Conservation (phyloP, 2,113 vertebrate species). For the Nycticorax nycticorax region DNA sequence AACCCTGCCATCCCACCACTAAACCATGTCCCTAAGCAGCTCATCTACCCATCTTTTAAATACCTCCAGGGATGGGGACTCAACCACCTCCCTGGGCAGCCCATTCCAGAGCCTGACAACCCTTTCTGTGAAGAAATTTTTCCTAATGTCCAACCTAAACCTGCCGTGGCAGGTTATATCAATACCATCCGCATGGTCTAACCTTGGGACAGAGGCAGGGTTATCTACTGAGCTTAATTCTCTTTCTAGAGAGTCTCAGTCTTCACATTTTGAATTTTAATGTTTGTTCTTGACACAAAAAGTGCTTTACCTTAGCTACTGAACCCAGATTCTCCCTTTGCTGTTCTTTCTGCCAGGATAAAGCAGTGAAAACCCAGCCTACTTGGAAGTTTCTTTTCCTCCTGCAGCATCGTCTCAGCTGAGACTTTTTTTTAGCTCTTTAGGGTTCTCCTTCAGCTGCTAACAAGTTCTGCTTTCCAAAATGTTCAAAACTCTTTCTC, state of each 20-base stretch:
- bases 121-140: too few relatives aligned
- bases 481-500: neutral
- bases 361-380: neutral
- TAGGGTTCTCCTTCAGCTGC: neutral
- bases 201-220: neutral
- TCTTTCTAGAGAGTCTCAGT: neutral
- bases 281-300: neutral
- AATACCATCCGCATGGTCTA: neutral
- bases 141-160: too few relatives aligned
- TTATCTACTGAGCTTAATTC: neutral
- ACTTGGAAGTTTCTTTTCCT: neutral
- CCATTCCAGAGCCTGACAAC: too few relatives aligned
- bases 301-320: neutral
- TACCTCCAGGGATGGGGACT: too few relatives aligned
- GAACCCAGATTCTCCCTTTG: neutral
- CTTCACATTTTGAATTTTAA: neutral
- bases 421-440: neutral
- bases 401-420: neutral
- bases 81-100: too few relatives aligned
- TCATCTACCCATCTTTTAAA: too few relatives aligned
- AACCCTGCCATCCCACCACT: too few relatives aligned
- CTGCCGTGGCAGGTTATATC: too few relatives aligned
- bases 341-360: neutral
- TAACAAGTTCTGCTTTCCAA: neutral
- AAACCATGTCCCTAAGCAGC: too few relatives aligned